Conservation (phyloP, 2,797 vertebrate species). For the Bucorvus abyssinicus region DNA sequence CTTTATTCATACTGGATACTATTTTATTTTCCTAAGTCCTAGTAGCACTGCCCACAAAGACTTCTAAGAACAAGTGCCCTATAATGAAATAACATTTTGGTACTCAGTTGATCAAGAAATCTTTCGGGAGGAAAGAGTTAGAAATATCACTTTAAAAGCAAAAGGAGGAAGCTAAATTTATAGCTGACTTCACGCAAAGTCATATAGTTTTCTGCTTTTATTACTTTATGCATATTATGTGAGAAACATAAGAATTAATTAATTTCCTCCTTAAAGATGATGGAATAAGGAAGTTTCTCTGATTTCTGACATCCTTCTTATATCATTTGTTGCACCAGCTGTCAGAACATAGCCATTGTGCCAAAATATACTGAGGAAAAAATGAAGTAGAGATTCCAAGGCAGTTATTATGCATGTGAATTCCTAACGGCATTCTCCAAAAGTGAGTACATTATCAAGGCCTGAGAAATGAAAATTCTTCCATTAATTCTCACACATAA, state of each 20-base stretch:
- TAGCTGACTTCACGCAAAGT: neutral
- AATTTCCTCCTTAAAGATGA: neutral
- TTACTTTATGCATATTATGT: neutral
- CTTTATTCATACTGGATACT: neutral
- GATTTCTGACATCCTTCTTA: constrained; percentile 1
- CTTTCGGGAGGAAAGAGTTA: neutral
- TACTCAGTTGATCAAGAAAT: neutral
- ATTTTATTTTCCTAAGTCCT: neutral
- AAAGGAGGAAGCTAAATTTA: neutral
- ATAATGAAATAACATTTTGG: neutral
- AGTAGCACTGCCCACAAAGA: neutral
- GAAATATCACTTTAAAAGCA: neutral
- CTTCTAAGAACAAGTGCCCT: neutral
- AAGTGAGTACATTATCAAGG: neutral
- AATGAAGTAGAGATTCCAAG: neutral
- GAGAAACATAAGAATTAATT: neutral
- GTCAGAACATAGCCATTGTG: neutral
- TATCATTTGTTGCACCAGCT: neutral
- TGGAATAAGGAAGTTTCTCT: neutral
- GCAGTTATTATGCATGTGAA: neutral
- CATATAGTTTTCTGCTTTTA: neutral
- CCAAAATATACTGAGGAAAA: neutral
- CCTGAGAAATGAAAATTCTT: neutral
- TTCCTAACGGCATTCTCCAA: neutral
- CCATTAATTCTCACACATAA: neutral